These are phyloP conservation scores for Pseudotriccus pelzelni DNA, from an alignment of 2,797 vertebrate species.

Conservation along the genomic window DNA sequence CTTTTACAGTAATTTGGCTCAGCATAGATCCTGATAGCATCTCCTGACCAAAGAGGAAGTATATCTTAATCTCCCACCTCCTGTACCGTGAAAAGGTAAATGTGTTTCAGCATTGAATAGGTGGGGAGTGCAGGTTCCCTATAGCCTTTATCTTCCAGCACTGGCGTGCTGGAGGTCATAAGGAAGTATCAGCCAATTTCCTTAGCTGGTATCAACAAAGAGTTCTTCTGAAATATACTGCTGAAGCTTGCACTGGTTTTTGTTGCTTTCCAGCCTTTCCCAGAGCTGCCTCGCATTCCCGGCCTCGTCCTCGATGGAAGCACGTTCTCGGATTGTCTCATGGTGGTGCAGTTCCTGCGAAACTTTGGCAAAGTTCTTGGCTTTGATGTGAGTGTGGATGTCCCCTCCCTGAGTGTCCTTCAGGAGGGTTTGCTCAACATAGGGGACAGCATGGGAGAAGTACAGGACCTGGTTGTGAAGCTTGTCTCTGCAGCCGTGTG, in stretches of 20 bases:
- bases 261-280: slow-evolving; percentile 82
- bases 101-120: not conserved
- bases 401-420: slow-evolving; percentile 84
- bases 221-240: not conserved
- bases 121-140: not conserved
- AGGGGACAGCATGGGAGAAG: slow-evolving; percentile 82
- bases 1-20: not conserved
- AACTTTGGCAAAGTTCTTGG: slow-evolving; percentile 94
- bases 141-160: not conserved
- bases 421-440: slow-evolving; percentile 91
- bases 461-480: slow-evolving; percentile 91
- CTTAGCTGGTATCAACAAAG: not conserved
- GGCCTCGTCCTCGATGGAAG: slow-evolving; percentile 87
- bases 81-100: not conserved
- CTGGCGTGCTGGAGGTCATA: not conserved
- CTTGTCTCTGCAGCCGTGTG: slow-evolving; percentile 89
- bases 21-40: not conserved
- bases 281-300: slow-evolving; percentile 86
- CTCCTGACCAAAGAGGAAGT: not conserved
- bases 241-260: not conserved
- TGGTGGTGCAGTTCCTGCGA: slow-evolving; percentile 92
- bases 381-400: slow-evolving; percentile 82
- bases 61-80: not conserved
- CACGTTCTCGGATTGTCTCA: slow-evolving; percentile 91
- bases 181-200: not conserved